Conservation (phyloP, 2,888 invertebrate species). For the Deilephila porcellus region DNA sequence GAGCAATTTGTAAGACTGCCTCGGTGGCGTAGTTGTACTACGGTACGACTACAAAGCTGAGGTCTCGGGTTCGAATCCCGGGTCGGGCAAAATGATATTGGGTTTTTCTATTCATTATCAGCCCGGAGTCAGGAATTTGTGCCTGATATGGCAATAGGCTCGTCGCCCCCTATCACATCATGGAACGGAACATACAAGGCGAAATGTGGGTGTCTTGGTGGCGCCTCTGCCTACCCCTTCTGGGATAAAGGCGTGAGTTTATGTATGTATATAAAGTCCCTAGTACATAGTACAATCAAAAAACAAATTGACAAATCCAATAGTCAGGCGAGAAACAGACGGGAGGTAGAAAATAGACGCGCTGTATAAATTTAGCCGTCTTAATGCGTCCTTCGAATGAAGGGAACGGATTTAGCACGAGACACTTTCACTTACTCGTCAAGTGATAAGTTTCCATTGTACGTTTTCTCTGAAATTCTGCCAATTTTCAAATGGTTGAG, state of each 20-base stretch:
- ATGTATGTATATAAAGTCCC: neutral
- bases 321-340: neutral
- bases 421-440: constrained; percentile 4
- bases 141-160: no score
- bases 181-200: no score
- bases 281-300: neutral
- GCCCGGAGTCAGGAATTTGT: no score
- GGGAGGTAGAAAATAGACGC: neutral
- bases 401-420: constrained; percentile 11
- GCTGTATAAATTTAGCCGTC: neutral
- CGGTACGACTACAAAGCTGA: no score
- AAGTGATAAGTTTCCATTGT: constrained; percentile 8
- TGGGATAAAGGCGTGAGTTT: no score
- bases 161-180: no score
- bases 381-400: neutral
- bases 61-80: no score
- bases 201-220: no score
- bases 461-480: neutral
- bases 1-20: neutral
- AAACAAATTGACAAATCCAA: neutral
- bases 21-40: no score
- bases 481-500: neutral
- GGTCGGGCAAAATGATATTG: no score
- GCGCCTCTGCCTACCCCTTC: no score
- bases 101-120: no score